Conservation (phyloP, 1,140 invertebrate genomes). For the Drosophila sulfurigaster region DNA sequence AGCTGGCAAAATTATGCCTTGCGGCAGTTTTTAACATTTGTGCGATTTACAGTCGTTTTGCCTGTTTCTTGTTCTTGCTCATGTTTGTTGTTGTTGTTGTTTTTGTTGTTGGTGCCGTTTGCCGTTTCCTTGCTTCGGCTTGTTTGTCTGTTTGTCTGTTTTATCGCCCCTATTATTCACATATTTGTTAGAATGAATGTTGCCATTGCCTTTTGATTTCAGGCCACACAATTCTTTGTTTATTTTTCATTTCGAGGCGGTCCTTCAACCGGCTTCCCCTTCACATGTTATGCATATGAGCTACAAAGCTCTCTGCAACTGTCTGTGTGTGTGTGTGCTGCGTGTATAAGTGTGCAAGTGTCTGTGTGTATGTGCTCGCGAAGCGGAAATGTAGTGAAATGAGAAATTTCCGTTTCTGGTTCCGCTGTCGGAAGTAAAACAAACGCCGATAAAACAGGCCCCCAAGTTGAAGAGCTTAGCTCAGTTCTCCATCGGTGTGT, state of each 20-base stretch:
- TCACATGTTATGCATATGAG: slow-evolving; percentile 71
- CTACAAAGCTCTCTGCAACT: slow-evolving; percentile 33
- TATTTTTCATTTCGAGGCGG: slow-evolving; percentile 72
- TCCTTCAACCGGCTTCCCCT: slow-evolving; percentile 29
- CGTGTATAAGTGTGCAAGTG: slow-evolving; percentile 16
- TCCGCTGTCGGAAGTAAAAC: slow-evolving; percentile 81
- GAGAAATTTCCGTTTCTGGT: slow-evolving; percentile 82
- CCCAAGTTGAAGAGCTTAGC: slow-evolving; percentile 36
- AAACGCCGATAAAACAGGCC: slow-evolving; percentile 78
- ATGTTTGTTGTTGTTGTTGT: slow-evolving; percentile 30
- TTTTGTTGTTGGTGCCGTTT: slow-evolving; percentile 31
- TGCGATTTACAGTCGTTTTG: slow-evolving; percentile 44
- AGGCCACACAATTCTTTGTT: slow-evolving; percentile 64
- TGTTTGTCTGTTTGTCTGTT: slow-evolving; percentile 29
- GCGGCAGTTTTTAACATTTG: slow-evolving; percentile 55
- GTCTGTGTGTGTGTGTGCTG: slow-evolving; percentile 21
- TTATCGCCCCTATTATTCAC: slow-evolving; percentile 78
- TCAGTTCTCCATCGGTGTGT: neutral
- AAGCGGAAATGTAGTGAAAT: slow-evolving; percentile 80
- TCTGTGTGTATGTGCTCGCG: slow-evolving; percentile 40
- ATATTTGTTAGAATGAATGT: slow-evolving; percentile 73
- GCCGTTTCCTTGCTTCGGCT: slow-evolving; percentile 28
- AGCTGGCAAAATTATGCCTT: slow-evolving; percentile 52
- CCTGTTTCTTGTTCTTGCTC: slow-evolving; percentile 12
- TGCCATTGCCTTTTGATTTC: slow-evolving; percentile 57